A percentile compares a stretch with the other conserved stretches of the same genome.
These are phyloP conservation scores for Eonycteris spelaea DNA, from an alignment of 2,113 vertebrate genomes.

Conservation along the genomic window DNA sequence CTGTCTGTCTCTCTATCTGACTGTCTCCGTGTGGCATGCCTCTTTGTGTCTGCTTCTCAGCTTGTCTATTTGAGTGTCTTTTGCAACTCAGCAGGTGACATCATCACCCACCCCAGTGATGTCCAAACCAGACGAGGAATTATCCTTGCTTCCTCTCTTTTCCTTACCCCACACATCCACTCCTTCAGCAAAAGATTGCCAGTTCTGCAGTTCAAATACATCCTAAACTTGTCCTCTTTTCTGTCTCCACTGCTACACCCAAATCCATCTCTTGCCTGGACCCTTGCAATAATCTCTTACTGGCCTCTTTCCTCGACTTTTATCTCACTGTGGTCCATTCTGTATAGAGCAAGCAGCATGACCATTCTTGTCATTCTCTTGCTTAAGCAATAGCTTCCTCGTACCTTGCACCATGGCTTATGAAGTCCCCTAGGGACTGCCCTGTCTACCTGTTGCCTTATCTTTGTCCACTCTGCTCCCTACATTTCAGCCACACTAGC, in stretches of 20 bases:
- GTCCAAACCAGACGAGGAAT: neutral
- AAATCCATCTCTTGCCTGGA: neutral
- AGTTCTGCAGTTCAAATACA: neutral
- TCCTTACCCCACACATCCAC: neutral
- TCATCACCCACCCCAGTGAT: neutral
- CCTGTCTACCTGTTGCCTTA: neutral
- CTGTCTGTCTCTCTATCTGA: neutral
- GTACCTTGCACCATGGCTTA: rapidly evolving
- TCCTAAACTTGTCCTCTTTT: neutral
- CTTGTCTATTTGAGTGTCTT: neutral
- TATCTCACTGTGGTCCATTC: neutral
- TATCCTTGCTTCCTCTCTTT: neutral
- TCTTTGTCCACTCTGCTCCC: neutral
- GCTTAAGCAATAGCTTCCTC: neutral
- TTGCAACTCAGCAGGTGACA: neutral
- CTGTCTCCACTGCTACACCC: neutral
- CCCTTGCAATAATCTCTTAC: neutral
- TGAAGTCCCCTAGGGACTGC: neutral
- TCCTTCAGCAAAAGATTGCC: neutral
- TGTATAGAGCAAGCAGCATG: neutral
- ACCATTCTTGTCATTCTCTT: neutral
- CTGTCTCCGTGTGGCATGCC: neutral
- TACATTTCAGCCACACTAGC: rapidly evolving
- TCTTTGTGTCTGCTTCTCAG: neutral
- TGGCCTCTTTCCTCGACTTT: neutral